Base-by-base conservation (phyloP, 2,888 invertebrate genomes). In the Phymatocera aterrima region DNA sequence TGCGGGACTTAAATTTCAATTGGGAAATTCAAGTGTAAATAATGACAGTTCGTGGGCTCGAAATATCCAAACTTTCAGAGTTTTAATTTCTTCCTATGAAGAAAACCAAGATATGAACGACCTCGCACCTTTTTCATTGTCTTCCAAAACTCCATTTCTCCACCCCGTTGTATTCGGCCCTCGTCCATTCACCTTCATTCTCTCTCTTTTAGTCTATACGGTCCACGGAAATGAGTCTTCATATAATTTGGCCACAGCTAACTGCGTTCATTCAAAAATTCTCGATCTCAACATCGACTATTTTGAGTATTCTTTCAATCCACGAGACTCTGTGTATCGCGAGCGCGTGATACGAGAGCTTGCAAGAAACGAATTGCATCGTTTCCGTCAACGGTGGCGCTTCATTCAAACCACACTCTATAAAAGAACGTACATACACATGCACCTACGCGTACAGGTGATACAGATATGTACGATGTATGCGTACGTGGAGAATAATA, bases 11-110 rank as follows among this genome's bases (percentile, higher is more conserved):
- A 51, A 48, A 72, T 72, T 48, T 72, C 72, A 72, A 72, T 72
- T 72, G 72, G 51, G 48, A 48, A 51, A 72, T 72, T 72, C 51
- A 15, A 51, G 72, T 48, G 72, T 51, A 51, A 72, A 72, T 72
- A 72, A 72, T 51, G 51, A 6, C 34, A 21, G 34, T 51, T 72
- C 72, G 34, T 51, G 34, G 48, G n/a, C 18, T 34, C n/a, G 31
- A 51, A 72, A 51, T 51, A 51, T 51, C 28, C 72, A 1, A 72
- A 72, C 72, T 72, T 48, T 72, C n/a, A 51, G 18, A 34, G 72
- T 8, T 72, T 72, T 31, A 51, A 72, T 28, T 72, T 72, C 51
- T 43, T 51, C 18, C 34, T 10, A 34, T 51, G 70, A 72, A 10
- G 34, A 51, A 72, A 51, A 72, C 48, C 18, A 72, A 34, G 51